phyloP scores from a whole-genome alignment of 2,797 vertebrate genomes.

The Podarcis lilfordi region DNA sequence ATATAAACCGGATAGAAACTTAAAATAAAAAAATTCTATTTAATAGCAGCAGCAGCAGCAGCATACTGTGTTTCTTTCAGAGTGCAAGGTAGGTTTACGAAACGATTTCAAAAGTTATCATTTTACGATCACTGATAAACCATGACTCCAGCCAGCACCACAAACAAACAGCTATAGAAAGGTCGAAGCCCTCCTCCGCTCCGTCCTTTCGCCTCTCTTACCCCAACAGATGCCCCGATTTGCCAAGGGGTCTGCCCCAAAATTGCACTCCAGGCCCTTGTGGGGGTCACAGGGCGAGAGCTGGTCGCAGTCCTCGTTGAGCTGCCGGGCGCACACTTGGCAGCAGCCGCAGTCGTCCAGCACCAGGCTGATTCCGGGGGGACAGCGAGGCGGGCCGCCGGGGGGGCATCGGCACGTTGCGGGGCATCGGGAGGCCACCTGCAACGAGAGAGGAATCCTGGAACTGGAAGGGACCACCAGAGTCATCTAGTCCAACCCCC shows the following conservation, averaged over 20 bases:
- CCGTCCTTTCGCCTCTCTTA: conserved; percentile 52
- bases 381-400: conserved; percentile 70
- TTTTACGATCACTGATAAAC: no score
- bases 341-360: conserved; percentile 82
- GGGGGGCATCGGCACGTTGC: conserved; percentile 76
- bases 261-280: conserved; percentile 86
- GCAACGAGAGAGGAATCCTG: conserved; percentile 47
- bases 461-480: no score
- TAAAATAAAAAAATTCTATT: no score
- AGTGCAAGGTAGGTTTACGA: no score
- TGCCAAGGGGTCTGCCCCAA: conserved; percentile 81
- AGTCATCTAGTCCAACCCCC: no score
- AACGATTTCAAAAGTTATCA: background rate
- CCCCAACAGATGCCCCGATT: conserved; percentile 84
- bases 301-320: conserved; percentile 83
- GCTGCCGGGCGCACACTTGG: conserved; percentile 74
- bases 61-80: no score
- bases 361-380: conserved; percentile 79
- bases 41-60: no score
- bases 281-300: conserved; percentile 83
- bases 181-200: background rate
- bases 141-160: background rate
- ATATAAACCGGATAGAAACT: no score
- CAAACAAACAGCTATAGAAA: background rate
- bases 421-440: conserved; percentile 78